Evolutionary conservation across 2,113 vertebrate genomes (phyloP).

Genomic region (Dicaeum eximium): DNA sequence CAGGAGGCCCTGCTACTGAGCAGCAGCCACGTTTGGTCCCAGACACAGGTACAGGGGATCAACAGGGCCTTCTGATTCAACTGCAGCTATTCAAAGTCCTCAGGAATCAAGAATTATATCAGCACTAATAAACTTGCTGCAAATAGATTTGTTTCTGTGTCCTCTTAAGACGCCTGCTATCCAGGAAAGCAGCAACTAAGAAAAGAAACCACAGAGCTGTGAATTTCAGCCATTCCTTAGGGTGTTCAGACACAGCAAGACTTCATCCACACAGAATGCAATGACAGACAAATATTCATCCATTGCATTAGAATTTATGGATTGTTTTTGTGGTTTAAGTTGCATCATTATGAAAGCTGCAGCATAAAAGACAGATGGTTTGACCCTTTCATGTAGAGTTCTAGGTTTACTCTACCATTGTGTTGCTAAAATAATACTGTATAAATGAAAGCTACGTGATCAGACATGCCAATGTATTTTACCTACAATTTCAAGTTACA

Average conservation of each 20-base stretch:
- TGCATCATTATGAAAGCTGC: neutral
- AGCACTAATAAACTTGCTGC: neutral
- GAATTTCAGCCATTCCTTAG: neutral
- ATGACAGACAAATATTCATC: neutral
- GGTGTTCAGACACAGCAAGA: neutral
- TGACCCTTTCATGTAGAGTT: neutral
- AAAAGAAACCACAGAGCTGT: neutral
- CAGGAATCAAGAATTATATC: neutral
- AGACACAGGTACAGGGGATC: constrained; percentile 30
- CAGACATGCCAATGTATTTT: neutral
- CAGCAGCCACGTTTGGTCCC: neutral
- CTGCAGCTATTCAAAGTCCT: neutral
- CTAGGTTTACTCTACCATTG: neutral
- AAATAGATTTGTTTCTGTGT: neutral
- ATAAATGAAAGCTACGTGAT: fast-evolving
- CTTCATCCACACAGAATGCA: neutral
- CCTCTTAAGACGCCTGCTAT: neutral
- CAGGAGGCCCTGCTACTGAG: constrained; percentile 31
- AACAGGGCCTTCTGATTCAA: neutral
- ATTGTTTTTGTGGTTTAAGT: neutral
- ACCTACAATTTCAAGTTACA: neutral
- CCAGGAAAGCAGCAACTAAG: neutral
- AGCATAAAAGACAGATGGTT: neutral
- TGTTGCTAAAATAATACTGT: neutral
- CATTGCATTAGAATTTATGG: neutral